These are phyloP conservation scores for Prionailurus bengalensis DNA, from an alignment of 2,113 vertebrate species.

Conservation along the genomic window DNA sequence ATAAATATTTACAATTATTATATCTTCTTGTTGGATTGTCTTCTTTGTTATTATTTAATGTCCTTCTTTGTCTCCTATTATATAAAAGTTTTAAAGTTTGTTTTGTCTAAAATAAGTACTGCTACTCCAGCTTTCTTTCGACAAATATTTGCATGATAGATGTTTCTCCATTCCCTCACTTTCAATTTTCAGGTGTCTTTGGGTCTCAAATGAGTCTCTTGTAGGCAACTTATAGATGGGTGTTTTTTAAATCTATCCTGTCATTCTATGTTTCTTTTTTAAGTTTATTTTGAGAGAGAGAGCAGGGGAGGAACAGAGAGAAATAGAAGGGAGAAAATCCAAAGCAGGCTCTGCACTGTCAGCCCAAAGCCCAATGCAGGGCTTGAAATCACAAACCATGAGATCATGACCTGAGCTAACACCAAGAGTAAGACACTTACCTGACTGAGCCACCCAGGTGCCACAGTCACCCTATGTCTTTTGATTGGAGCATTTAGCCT, in stretches of 20 bases:
- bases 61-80: background rate
- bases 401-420: too few relatives aligned
- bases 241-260: background rate
- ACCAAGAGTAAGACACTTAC: too few relatives aligned
- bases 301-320: too few relatives aligned
- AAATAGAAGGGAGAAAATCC: too few relatives aligned
- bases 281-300: too few relatives aligned
- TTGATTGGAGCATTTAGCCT: background rate
- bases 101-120: background rate
- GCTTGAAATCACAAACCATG: too few relatives aligned
- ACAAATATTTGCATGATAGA: too few relatives aligned
- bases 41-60: background rate
- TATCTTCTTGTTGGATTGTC: background rate
- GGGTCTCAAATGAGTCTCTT: background rate
- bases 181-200: background rate
- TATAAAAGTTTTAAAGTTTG: background rate
- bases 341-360: too few relatives aligned
- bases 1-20: background rate
- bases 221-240: background rate
- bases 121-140: background rate
- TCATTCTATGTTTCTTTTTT: background rate
- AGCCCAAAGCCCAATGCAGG: too few relatives aligned
- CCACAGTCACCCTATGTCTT: background rate
- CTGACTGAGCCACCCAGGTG: too few relatives aligned
- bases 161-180: background rate